A percentile compares a stretch with the other conserved stretches of the same genome.
Conservation (phyloP, 2,797 vertebrate species). For the Odontamblyopus lacepedii region DNA sequence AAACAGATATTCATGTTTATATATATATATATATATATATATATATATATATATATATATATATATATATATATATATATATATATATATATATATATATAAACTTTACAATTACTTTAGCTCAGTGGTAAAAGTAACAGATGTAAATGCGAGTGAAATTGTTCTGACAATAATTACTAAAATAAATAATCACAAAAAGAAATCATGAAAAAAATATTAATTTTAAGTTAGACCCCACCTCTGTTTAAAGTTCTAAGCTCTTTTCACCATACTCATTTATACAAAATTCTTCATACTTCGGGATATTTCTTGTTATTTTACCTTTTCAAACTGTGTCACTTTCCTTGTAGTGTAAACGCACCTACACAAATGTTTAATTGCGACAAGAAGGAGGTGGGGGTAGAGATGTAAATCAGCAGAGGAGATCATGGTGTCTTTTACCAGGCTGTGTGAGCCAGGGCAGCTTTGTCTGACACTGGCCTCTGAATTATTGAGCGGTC, state of each 20-base stretch:
- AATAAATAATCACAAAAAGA: too few species aligned
- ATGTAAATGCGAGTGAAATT: too few species aligned
- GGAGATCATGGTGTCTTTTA: conserved; percentile 76
- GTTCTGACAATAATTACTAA: too few species aligned
- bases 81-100: too few species aligned
- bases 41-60: too few species aligned
- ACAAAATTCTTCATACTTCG: background rate
- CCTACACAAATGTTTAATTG: conserved; percentile 76
- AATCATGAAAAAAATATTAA: background rate
- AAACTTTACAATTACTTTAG: too few species aligned
- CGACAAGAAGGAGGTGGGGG: conserved; percentile 49
- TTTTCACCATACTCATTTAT: background rate
- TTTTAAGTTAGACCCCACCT: background rate
- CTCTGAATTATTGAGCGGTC: conserved; percentile 80
- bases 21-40: too few species aligned
- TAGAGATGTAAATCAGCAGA: conserved; percentile 69
- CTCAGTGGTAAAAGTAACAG: too few species aligned
- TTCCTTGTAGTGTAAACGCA: conserved; percentile 31
- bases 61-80: too few species aligned
- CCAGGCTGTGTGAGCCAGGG: conserved; percentile 76
- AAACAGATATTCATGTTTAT: too few species aligned
- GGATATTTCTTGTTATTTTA: background rate
- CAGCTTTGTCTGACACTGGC: conserved; percentile 84
- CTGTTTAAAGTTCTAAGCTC: background rate
- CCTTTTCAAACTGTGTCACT: conserved; percentile 2